Evolutionary conservation across 2,113 vertebrate genomes (phyloP), one percentile per base, ranked within the genome.

Genomic region (Suncus etruscus): DNA sequence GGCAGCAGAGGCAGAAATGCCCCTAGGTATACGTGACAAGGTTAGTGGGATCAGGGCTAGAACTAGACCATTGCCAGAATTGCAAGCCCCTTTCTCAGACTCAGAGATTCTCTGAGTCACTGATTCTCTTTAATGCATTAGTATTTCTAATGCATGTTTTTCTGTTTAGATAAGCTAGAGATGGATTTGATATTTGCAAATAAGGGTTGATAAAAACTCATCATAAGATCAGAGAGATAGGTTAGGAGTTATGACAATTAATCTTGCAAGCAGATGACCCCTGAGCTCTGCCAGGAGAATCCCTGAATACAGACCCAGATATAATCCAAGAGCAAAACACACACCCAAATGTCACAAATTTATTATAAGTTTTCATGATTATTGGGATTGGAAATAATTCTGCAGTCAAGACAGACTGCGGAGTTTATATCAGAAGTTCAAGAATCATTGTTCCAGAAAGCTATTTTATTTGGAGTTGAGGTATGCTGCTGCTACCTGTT

Each of bases 141-240:
- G 39, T 39, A 39, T 39, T 39, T 39, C 39, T 39, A 39, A 39
- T 39, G 39, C 39, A 39, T 65, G 1, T 66, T 68, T 50, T 90
- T 70, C 31, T 77, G 1, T 66, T 81, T 79, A 80, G 92, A 89
- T 14, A 86, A 91, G 77, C 11, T 18, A 48, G 39, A 68, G 45
- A 70, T 58, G 16, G 61, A 68, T 77, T 32, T 48, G 14, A 65
- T 89, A 50, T 81, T 76, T 63, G 50, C 31, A 54, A 77, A 78
- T 68, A 80, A 86, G 70, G 87, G 83, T 72, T 45, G 63, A 66
- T 73, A 92, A 68, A 25, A 11, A 54, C 54, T 16, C 18, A 14
- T 61, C 15, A 22, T 61, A 61, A 20, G 18, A 6, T 20, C 58
- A 61, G 58, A 4, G 58, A 61, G 58, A 61, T 22, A 61, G 16